phyloP scores from a whole-genome alignment of 2,888 invertebrate species.

The Griposia aprilina region DNA sequence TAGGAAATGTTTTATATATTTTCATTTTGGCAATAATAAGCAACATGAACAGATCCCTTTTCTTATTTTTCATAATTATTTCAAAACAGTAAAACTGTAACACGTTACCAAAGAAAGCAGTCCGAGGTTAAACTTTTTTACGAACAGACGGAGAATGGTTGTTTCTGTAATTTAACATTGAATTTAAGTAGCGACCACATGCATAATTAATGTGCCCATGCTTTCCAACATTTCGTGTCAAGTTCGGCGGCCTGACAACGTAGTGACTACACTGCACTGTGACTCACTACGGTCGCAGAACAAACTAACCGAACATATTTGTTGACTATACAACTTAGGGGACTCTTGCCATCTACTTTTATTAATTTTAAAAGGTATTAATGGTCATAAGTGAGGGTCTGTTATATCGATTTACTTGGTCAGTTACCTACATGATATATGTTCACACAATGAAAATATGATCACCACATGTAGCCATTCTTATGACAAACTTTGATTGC shows the following conservation, averaged over 20 bases:
- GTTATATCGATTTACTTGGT: constrained; percentile 3
- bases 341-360: constrained; percentile 36
- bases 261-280: constrained; percentile 43
- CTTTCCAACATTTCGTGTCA: constrained; percentile 55
- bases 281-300: constrained; percentile 66
- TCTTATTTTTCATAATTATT: background rate
- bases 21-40: background rate
- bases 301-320: constrained; percentile 66
- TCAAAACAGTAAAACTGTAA: background rate
- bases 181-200: constrained; percentile 41
- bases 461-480: background rate
- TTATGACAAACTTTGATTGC: background rate
- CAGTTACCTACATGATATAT: background rate
- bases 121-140: constrained; percentile 42
- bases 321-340: constrained; percentile 69
- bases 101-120: constrained; percentile 38
- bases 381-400: constrained; percentile 24
- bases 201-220: constrained; percentile 54
- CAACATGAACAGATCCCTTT: background rate
- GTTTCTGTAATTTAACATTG: constrained; percentile 50
- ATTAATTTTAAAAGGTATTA: constrained; percentile 19
- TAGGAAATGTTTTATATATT: background rate
- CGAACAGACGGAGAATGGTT: constrained; percentile 25
- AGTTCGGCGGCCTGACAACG: constrained; percentile 54
- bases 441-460: background rate